phyloP scores from a whole-genome alignment of 1,140 invertebrate species.

The Globodera ellingtonae region DNA sequence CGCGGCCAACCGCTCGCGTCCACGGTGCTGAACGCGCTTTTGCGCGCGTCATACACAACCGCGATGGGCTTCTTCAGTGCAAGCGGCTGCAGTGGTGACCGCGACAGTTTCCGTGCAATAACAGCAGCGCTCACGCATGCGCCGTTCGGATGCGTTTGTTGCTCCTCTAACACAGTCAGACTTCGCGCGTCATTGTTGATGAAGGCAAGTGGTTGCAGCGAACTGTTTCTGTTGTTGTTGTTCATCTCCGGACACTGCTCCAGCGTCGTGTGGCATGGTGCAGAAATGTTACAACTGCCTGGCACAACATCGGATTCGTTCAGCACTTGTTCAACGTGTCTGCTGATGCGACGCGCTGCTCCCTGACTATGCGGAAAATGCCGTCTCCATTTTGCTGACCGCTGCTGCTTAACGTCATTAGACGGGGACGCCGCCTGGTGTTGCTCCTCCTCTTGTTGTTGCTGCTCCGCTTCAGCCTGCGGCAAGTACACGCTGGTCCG shows the following conservation, averaged over 20 bases:
- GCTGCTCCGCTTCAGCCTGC: neutral
- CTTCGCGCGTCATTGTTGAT: too few relatives aligned
- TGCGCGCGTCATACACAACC: constrained; percentile 1
- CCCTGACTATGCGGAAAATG: too few relatives aligned
- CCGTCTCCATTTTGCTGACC: neutral
- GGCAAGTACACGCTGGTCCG: constrained; percentile 16
- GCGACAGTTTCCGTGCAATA: too few relatives aligned
- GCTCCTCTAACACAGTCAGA: too few relatives aligned
- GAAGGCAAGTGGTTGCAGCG: too few relatives aligned
- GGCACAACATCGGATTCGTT: too few relatives aligned
- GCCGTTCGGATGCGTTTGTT: too few relatives aligned
- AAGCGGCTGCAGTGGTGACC: neutral
- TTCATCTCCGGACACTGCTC: too few relatives aligned
- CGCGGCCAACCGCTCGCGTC: neutral
- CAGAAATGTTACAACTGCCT: too few relatives aligned
- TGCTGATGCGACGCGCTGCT: neutral
- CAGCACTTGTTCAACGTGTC: neutral
- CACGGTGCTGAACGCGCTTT: constrained; percentile 9
- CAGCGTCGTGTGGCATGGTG: too few relatives aligned
- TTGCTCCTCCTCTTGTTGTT: neutral
- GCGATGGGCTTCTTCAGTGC: neutral
- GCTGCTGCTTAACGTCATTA: neutral
- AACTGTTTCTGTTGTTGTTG: too few relatives aligned
- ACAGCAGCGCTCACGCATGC: too few relatives aligned
- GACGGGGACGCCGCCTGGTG: neutral